Base-by-base conservation (phyloP, 2,888 invertebrate species). In the Stenodema calcarata region DNA sequence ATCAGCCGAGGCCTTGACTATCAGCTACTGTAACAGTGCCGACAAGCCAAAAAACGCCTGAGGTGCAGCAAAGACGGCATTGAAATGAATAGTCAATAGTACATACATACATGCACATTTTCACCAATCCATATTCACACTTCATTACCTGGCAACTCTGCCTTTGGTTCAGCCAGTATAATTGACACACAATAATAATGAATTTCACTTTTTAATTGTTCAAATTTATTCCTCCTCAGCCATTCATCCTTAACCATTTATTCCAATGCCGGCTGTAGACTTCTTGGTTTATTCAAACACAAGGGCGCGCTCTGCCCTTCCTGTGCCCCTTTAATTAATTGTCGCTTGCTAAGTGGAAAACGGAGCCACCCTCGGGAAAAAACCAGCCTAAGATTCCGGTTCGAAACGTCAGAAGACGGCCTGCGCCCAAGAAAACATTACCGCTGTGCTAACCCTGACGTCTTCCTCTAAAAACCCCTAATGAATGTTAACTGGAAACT, bases 401-500 rank as follows among this genome's bases (percentile, higher is more conserved):
- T 62, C 62, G 62, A 62, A 62, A 62, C 62, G 62, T 62, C 62
- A 62, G 23, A 18, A n/a, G 62, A 62, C 62, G 23, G 62, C 23
- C 12, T 62, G 78, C 73, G 44, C 78, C n/a, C 3, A 44, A 44
- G 78, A 44, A 78, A 78, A 62, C 62, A 27, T 62, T 62, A 62
- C 62, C 23, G 62, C 70, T 30, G 18, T 44, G 44, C 14, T 44
- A 78, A 28, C 44, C 78, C 78, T 14, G 42, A 41, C 78, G 42
- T 62, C 78, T 14, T 44, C 78, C 75, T 42, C 78, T 44, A 44
- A 41, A 42, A 44, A 78, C 41, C 78, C 44, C 78, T 78, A 78
- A 78, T 78, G 78, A 78, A 78, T 78, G 78, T 78, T 78, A 78
- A 78, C 78, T 78, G 41, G 78, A 44, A 78, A 78, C 78, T 78